Conservation (phyloP, 2,797 vertebrate genomes). For the Eulemur rubriventer region DNA sequence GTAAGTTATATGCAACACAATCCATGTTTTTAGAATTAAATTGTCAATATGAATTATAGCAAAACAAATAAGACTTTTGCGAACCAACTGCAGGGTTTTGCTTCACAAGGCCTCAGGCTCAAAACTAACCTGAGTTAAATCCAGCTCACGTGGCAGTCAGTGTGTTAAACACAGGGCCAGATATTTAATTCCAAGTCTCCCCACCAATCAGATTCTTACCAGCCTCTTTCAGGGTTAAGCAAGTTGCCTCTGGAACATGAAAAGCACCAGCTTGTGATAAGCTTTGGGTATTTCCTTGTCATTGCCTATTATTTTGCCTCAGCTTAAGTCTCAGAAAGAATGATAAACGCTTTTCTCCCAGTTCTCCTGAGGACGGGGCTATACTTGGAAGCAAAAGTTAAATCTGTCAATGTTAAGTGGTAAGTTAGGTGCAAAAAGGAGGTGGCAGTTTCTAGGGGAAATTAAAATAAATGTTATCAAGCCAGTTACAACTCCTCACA, state of each 20-base stretch:
- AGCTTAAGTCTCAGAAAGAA: not conserved
- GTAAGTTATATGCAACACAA: no score
- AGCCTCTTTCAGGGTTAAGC: not conserved
- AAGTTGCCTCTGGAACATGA: not conserved
- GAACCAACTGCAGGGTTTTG: no score
- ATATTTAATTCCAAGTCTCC: conserved; percentile 35
- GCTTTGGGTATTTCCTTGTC: not conserved
- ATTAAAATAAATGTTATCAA: not conserved
- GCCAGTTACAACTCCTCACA: not conserved
- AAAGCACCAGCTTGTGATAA: not conserved
- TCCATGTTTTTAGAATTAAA: no score
- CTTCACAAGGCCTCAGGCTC: no score
- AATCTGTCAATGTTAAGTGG: not conserved
- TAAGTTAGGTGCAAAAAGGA: not conserved
- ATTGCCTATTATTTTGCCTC: conserved; percentile 22
- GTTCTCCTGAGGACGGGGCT: not conserved
- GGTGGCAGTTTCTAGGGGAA: conserved; percentile 5
- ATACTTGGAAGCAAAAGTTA: conserved; percentile 33
- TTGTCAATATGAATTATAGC: no score
- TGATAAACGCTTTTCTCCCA: not conserved
- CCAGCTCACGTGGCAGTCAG: no score
- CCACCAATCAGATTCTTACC: not conserved
- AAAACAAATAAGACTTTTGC: no score
- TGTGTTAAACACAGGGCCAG: not conserved
- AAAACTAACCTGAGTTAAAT: no score